Percentiles rank a stretch among this genome's conserved stretches.
Conservation (phyloP, 2,888 invertebrate species). For the Lypha dubia region DNA sequence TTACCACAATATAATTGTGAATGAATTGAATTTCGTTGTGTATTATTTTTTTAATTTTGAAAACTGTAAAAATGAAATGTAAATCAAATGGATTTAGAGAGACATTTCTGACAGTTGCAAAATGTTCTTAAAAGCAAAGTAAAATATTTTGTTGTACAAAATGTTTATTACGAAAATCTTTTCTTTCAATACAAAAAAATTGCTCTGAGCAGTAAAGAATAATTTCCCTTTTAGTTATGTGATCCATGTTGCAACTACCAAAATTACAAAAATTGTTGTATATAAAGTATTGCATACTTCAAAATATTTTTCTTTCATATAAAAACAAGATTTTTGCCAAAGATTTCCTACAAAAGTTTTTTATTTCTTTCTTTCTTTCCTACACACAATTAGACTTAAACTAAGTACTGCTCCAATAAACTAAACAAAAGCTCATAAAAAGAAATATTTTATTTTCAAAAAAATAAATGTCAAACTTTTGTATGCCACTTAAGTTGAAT, state of each 20-base stretch:
- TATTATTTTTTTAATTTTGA: conserved; percentile 28
- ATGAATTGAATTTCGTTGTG: not conserved
- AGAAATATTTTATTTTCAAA: conserved; percentile 14
- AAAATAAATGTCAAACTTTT: conserved; percentile 52
- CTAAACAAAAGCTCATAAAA: conserved; percentile 3
- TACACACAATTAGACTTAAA: conserved; percentile 36
- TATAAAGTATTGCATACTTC: conserved; percentile 1
- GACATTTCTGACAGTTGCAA: not conserved
- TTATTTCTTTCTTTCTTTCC: not conserved
- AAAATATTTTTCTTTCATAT: not conserved
- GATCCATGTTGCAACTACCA: not conserved
- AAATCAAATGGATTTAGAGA: not conserved
- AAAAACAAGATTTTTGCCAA: conserved; percentile 12
- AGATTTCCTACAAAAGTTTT: not conserved
- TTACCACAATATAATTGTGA: not conserved
- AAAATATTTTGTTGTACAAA: too few relatives aligned
- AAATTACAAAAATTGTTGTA: conserved; percentile 3
- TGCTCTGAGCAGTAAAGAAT: not conserved
- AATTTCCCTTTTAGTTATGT: not conserved
- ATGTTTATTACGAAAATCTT: too few relatives aligned
- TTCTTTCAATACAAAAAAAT: too few relatives aligned
- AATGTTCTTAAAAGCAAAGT: not conserved
- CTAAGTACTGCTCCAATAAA: not conserved
- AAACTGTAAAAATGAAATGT: conserved; percentile 18
- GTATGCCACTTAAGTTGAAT: conserved; percentile 59